These are phyloP conservation scores for Umimayanthus chanpuru DNA, from an alignment of 92 coral and sea anemone genomes.

Conservation along the genomic window DNA sequence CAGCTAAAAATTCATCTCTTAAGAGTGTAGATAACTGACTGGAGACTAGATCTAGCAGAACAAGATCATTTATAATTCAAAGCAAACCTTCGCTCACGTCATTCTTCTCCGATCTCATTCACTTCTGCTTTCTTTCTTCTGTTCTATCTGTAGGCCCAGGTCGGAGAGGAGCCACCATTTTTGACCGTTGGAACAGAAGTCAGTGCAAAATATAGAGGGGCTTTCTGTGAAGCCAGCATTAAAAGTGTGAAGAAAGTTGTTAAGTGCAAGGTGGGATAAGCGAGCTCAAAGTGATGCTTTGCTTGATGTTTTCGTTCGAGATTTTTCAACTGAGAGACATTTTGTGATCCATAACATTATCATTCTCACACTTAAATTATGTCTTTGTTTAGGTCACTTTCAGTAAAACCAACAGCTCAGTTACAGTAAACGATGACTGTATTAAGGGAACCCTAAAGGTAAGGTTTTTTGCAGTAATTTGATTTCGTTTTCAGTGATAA, in stretches of 20 bases:
- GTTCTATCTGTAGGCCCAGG: conserved; percentile 82
- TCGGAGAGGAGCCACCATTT: conserved; percentile 97
- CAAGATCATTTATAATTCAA: conserved; percentile 92
- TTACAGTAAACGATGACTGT: conserved; percentile 90
- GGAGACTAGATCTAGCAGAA: conserved; percentile 32
- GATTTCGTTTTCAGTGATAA: conserved; percentile 18
- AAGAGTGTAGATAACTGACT: conserved; percentile 50
- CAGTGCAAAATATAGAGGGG: conserved; percentile 99
- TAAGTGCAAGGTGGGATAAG: conserved; percentile 85
- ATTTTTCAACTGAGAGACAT: conserved; percentile 21
- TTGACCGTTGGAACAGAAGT: conserved; percentile 96
- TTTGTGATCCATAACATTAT: conserved; percentile 19
- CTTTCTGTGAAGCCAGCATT: conserved; percentile 98
- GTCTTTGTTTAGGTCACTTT: conserved; percentile 72
- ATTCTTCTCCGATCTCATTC: conserved; percentile 46
- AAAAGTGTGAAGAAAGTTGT: conserved; percentile 94
- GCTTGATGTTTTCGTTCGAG: background rate
- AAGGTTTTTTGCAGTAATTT: conserved; percentile 28
- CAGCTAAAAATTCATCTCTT: conserved; percentile 19
- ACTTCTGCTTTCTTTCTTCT: conserved; percentile 68
- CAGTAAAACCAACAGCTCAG: conserved; percentile 80
- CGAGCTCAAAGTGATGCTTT: conserved; percentile 26
- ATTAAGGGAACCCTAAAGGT: conserved; percentile 90
- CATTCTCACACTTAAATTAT: background rate
- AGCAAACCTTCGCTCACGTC: conserved; percentile 90